Evolutionary conservation across 2,113 vertebrate species (phyloP), one percentile per base, ranked within the genome.

Genomic region (Psittacus erithacus): DNA sequence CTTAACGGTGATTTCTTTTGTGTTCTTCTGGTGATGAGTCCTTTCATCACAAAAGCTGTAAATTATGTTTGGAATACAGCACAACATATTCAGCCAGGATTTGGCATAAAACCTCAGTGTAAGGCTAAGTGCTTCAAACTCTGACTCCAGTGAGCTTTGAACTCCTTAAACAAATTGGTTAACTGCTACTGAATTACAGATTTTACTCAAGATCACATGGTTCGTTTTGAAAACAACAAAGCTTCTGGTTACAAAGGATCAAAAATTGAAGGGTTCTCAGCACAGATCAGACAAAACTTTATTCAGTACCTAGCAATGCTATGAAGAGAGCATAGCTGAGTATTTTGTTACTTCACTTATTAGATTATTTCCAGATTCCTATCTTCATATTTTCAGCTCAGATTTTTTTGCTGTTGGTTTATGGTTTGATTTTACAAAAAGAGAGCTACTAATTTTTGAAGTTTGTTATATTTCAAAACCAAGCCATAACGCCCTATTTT

Each of bases 11-110:
- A 68, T 71, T 79, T 70, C 55, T 73, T 71, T 77, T 87, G 46
- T 81, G 60, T 75, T 86, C 4, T 64, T 92, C 60, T 79, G 43
- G 20, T 68, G 71, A 90, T 24, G 60, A 44, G 38, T 24, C 43
- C 78, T 88, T 86, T 91, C 88, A 92, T 86, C 64, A 76, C 23
- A 93, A 86, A 75, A 92, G 50, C 41, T 82, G 77, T 60, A 24
- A 75, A 38, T 75, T 27, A 43, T n/a, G 46, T 92, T 71, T 92
- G 41, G 50, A 75, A 81, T 69, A 90, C n/a, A 96, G 52, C 55
- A 91, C 41, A 81, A 69, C 12, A 46, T 6, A 39, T 86, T 82
- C 78, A 71, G 11, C 84, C 88, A 73, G 69, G 31, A 86, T n/a
- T 57, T 75, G 71, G 35, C 28, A 86, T 52, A 90, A 77, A 89